phyloP scores from a whole-genome alignment of 2,797 vertebrate genomes.

The Centropyge bicolor region DNA sequence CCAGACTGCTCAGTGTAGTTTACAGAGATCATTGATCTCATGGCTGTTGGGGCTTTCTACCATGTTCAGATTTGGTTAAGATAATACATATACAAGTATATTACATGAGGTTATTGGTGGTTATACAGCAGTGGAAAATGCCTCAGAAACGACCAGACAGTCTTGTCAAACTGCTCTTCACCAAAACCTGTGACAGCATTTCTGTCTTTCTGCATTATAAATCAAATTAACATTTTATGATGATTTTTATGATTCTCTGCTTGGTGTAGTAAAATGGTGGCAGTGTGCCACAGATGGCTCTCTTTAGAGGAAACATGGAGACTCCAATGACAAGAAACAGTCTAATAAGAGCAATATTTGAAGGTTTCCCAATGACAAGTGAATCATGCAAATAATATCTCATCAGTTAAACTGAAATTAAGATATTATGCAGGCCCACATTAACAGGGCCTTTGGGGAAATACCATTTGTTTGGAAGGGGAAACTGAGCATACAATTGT shows the following conservation, averaged over 20 bases:
- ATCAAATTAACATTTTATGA: slow-evolving; percentile 6
- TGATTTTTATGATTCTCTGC: neutral
- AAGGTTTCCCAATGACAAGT: neutral
- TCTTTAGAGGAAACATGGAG: neutral
- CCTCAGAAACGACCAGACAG: neutral
- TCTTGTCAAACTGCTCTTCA: neutral
- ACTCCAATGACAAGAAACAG: neutral
- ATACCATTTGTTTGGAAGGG: neutral
- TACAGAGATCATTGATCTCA: neutral
- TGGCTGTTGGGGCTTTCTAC: neutral
- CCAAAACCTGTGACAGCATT: neutral
- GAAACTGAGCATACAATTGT: neutral
- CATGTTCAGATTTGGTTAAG: neutral
- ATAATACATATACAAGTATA: neutral
- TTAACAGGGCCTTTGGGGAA: neutral
- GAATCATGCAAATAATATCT: neutral
- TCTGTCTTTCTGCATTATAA: neutral
- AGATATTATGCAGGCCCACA: neutral
- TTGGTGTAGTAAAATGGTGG: neutral
- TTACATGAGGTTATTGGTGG: neutral
- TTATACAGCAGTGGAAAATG: neutral
- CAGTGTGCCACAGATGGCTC: neutral
- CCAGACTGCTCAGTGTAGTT: neutral
- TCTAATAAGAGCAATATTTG: neutral
- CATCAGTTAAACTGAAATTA: neutral